Conservation (phyloP, 2,797 vertebrate genomes). For the Sarcophilus harrisii region DNA sequence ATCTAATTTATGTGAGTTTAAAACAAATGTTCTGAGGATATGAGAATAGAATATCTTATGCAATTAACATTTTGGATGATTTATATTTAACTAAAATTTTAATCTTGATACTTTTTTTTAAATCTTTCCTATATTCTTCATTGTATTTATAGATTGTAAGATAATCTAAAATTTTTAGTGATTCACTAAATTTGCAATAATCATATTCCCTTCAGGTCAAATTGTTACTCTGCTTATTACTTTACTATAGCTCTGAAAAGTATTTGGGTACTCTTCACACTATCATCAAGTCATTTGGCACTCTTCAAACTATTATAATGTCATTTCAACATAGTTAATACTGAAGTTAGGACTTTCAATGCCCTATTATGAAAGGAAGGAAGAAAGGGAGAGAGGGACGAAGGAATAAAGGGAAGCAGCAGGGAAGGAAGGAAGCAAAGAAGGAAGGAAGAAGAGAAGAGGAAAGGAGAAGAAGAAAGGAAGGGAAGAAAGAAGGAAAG, state of each 20-base stretch:
- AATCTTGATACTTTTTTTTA: slow-evolving; percentile 31
- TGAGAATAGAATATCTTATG: background rate
- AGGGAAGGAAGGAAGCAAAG: no score
- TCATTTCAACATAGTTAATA: background rate
- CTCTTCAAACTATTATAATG: slow-evolving; percentile 14
- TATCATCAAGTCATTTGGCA: slow-evolving; percentile 29
- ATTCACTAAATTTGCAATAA: background rate
- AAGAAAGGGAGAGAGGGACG: background rate
- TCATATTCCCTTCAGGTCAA: background rate
- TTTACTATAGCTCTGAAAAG: background rate
- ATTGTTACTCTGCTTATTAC: background rate
- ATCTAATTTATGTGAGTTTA: background rate
- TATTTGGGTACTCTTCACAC: background rate
- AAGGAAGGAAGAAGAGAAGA: no score
- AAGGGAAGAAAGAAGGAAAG: no score
- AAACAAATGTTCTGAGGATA: slow-evolving; percentile 31
- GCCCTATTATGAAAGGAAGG: background rate
- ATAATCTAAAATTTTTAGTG: background rate
- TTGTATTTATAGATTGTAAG: background rate
- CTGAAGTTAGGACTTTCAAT: background rate
- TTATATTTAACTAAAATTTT: slow-evolving; percentile 20
- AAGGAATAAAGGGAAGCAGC: background rate
- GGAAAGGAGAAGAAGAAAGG: no score
- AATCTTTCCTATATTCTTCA: slow-evolving; percentile 34
- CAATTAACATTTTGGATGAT: slow-evolving; percentile 37